A percentile compares a stretch with the other conserved stretches of the same genome.
phyloP scores from a whole-genome alignment of 2,113 vertebrate species.

The Cinclus cinclus region DNA sequence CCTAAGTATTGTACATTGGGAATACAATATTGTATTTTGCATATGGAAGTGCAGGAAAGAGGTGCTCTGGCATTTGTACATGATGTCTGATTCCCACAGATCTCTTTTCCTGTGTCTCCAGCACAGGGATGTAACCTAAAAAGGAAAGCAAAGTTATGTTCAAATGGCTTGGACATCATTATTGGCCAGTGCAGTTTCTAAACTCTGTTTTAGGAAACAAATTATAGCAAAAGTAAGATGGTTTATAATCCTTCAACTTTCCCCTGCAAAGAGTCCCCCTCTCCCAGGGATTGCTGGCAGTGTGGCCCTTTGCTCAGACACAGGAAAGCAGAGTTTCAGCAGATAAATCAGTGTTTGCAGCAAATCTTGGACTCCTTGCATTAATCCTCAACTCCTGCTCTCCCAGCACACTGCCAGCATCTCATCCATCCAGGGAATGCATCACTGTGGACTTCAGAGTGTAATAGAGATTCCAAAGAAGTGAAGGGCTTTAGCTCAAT shows the following conservation, averaged over 20 bases:
- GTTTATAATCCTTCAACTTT: not conserved
- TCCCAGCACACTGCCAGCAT: not conserved
- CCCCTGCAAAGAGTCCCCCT: accelerated
- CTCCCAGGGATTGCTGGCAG: not conserved
- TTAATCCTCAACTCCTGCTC: not conserved
- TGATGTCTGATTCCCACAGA: not conserved
- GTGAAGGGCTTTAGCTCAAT: not conserved
- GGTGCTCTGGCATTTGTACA: not conserved
- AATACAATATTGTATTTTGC: not conserved
- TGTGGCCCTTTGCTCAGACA: not conserved
- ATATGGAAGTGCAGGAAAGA: not conserved
- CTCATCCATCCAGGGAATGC: not conserved
- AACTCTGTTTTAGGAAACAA: not conserved
- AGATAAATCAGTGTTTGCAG: not conserved
- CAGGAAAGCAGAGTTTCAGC: not conserved
- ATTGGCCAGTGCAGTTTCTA: not conserved
- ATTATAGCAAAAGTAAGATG: not conserved
- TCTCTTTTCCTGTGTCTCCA: not conserved
- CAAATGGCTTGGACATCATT: accelerated
- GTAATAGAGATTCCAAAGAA: not conserved
- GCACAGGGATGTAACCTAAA: not conserved
- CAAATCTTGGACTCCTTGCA: not conserved
- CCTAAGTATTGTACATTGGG: not conserved
- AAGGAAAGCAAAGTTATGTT: accelerated
- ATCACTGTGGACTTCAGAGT: not conserved